Percentiles rank a stretch among this genome's conserved stretches.
Conservation (phyloP, 2,888 invertebrate genomes). For the Synanthedon formicaeformis region DNA sequence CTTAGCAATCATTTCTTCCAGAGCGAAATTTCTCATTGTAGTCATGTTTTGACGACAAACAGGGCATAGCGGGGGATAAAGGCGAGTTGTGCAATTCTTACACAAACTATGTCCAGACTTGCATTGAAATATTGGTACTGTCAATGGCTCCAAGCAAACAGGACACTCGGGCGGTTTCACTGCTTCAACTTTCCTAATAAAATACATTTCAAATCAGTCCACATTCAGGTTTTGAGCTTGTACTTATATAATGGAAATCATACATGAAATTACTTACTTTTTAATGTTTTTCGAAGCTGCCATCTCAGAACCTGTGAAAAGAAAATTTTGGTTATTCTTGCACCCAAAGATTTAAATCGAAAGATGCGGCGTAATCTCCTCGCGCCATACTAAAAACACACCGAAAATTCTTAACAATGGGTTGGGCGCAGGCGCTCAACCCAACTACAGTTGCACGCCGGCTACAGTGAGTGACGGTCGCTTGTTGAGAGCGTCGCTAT, state of each 20-base stretch:
- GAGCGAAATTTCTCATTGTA: slow-evolving; percentile 54
- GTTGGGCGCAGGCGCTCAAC: too few relatives aligned
- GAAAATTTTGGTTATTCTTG: too few relatives aligned
- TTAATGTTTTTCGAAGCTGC: slow-evolving; percentile 14
- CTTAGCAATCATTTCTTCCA: slow-evolving; percentile 48
- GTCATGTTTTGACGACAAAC: slow-evolving; percentile 55
- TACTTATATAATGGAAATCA: too few relatives aligned
- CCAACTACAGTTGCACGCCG: too few relatives aligned
- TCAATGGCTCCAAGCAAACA: slow-evolving; percentile 49
- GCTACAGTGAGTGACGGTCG: too few relatives aligned
- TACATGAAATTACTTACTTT: slow-evolving; percentile 12
- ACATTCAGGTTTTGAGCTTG: background rate
- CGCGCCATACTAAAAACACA: too few relatives aligned
- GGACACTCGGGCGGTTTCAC: slow-evolving; percentile 53
- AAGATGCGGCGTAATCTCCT: too few relatives aligned
- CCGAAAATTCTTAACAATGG: too few relatives aligned
- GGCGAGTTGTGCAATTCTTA: slow-evolving; percentile 32
- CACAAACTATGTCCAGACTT: slow-evolving; percentile 57
- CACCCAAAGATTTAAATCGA: too few relatives aligned
- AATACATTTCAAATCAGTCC: too few relatives aligned
- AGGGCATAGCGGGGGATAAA: slow-evolving; percentile 46
- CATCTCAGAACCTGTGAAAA: slow-evolving; percentile 6
- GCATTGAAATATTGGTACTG: slow-evolving; percentile 52
- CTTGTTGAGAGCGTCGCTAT: too few relatives aligned
- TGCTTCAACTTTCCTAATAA: slow-evolving; percentile 6